Evolutionary conservation across 2,113 vertebrate species (phyloP), one percentile per base, ranked within the genome.

Genomic region (Formicarius rufipectus): DNA sequence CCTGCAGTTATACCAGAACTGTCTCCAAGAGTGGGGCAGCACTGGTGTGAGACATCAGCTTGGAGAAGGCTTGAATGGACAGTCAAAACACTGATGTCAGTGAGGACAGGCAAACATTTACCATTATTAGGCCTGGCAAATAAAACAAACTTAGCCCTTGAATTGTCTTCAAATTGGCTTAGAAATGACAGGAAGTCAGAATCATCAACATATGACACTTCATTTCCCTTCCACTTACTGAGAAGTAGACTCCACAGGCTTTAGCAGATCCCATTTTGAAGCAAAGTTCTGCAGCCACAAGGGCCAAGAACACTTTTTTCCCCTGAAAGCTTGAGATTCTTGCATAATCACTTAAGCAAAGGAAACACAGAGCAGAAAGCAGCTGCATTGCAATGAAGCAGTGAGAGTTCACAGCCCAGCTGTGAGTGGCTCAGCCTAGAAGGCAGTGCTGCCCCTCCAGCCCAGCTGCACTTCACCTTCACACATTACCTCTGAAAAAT

Each of bases 11-110:
- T n/a, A n/a, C 9, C 27, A 37, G 33, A 2, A 1, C 35, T 27
- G 58, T 8, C 62, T 31, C 53, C 1, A 0, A 40, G 31, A 56
- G 31, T 0, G 0, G 42, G 0, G 39, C 9, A 30, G 42, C 10
- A 30, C 3, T 23, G 16, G n/a, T 33, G 56, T 1, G 2, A 77
- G 73, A 72, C 21, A 37, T 5, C 20, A 52, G 39, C 33, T n/a
- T 31, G 47, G 24, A 71, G 25, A 59, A 28, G 25, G 37, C 31
- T 64, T 45, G 67, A 64, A 63, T 23, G 73, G 72, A 76, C 23
- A 66, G 55, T 9, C 23, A 62, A 55, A 58, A 72, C 75, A 6
- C 4, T 59, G 23, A 71, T 68, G 47, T 37, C 78, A 59, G 7
- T 20, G 14, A 39, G 75, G 55, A 71, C n/a, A 35, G 9, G 35